phyloP scores from a whole-genome alignment of 2,113 vertebrate genomes.

The Pelodiscus sinensis region DNA sequence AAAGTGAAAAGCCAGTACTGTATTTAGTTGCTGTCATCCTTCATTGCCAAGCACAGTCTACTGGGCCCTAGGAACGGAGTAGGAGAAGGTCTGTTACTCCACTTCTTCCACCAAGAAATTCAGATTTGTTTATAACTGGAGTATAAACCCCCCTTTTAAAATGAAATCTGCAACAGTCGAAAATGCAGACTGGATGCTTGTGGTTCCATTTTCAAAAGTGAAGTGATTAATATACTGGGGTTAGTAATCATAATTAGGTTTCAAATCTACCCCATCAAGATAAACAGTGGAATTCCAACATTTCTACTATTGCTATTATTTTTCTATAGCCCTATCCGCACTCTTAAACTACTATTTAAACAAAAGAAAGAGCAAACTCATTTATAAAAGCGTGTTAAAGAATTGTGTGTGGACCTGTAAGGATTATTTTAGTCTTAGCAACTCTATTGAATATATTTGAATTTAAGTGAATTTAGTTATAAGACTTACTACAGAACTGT shows the following conservation, averaged over 20 bases:
- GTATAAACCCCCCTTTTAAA: not conserved
- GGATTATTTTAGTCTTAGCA: not conserved
- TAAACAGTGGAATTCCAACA: not conserved
- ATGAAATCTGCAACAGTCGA: not conserved
- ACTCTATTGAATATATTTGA: not conserved
- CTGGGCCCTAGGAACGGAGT: not conserved
- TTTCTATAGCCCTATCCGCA: not conserved
- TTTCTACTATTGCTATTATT: not conserved
- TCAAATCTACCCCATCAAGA: not conserved
- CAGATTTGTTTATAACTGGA: not conserved
- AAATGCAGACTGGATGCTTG: not conserved
- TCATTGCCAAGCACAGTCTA: not conserved
- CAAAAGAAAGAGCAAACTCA: not conserved
- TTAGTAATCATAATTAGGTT: not conserved
- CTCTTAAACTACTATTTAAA: not conserved
- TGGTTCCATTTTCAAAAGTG: not conserved
- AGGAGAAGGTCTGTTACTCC: not conserved
- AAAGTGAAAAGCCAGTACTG: not conserved
- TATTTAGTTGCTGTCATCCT: not conserved
- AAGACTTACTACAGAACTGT: not conserved
- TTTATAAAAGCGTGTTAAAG: not conserved
- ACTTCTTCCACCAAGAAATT: not conserved
- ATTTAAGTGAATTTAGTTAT: conserved; percentile 7
- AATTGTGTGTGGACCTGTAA: rapidly evolving
- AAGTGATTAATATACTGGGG: not conserved